These are phyloP conservation scores for Hyperoodon ampullatus DNA, from an alignment of 2,113 vertebrate genomes.

Conservation along the genomic window DNA sequence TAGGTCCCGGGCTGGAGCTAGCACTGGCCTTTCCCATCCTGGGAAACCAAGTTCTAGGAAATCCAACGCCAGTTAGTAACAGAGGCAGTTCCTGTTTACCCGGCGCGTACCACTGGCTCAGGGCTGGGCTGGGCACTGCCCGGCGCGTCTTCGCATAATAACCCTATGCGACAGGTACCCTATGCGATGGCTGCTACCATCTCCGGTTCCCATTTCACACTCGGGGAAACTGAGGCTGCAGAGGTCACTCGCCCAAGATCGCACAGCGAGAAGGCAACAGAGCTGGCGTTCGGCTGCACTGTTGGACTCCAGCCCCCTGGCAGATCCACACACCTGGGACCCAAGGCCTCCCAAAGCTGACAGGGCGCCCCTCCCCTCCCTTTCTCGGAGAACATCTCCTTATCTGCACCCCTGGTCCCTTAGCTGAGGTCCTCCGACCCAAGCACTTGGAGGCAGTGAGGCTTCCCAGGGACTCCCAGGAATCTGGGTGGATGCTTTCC, in stretches of 20 bases:
- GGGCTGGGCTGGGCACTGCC: background rate
- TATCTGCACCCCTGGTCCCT: background rate
- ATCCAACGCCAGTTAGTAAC: background rate
- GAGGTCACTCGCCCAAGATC: background rate
- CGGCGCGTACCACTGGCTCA: background rate
- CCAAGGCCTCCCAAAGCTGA: background rate
- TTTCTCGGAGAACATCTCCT: background rate
- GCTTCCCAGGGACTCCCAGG: background rate
- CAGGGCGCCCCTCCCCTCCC: background rate
- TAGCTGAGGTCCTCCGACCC: background rate
- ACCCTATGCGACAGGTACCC: background rate
- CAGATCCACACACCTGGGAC: background rate
- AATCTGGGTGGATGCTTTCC: background rate
- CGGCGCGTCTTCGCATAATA: no score
- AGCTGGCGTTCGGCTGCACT: no score
- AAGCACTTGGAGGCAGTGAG: background rate
- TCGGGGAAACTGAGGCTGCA: background rate
- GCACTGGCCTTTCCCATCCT: background rate
- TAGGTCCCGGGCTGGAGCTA: background rate
- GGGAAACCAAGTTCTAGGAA: background rate
- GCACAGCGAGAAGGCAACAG: background rate
- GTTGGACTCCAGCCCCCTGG: background rate
- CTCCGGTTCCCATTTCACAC: background rate
- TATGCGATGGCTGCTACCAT: background rate
- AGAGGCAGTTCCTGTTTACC: background rate